These are phyloP conservation scores for Ophion ellenae DNA, from an alignment of 2,888 invertebrate genomes.

Conservation along the genomic window DNA sequence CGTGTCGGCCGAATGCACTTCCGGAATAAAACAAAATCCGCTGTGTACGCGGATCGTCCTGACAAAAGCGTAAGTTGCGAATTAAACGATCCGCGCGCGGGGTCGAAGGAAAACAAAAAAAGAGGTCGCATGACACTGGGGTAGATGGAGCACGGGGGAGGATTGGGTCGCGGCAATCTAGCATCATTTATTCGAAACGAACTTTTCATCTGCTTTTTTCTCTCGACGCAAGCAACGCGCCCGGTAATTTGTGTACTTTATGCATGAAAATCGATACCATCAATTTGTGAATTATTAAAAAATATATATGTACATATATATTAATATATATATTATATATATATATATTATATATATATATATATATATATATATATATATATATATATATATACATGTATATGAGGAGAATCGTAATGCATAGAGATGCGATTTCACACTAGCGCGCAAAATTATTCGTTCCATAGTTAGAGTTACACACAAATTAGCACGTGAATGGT, in stretches of 20 bases:
- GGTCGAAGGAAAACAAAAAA: conserved; percentile 31
- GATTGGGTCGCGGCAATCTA: background rate
- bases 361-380: background rate
- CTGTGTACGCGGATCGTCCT: conserved; percentile 56
- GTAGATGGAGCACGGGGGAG: background rate
- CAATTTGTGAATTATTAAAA: background rate
- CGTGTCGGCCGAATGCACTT: conserved; percentile 66
- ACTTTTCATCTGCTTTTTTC: background rate
- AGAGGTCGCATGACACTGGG: background rate
- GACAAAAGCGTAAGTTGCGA: conserved; percentile 64
- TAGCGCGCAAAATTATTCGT: too few species aligned
- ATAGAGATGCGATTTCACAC: too few species aligned
- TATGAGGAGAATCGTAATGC: too few species aligned
- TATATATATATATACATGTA: background rate
- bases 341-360: background rate
- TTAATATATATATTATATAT: background rate
- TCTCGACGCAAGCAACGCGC: background rate
- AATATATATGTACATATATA: background rate
- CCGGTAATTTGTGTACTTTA: background rate
- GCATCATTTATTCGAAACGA: background rate
- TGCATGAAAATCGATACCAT: background rate
- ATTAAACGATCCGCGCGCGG: conserved; percentile 47
- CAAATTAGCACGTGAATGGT: too few species aligned
- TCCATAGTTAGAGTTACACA: too few species aligned
- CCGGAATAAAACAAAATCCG: conserved; percentile 69